phyloP scores from a whole-genome alignment of 1,140 invertebrate species.

The Maniola jurtina region DNA sequence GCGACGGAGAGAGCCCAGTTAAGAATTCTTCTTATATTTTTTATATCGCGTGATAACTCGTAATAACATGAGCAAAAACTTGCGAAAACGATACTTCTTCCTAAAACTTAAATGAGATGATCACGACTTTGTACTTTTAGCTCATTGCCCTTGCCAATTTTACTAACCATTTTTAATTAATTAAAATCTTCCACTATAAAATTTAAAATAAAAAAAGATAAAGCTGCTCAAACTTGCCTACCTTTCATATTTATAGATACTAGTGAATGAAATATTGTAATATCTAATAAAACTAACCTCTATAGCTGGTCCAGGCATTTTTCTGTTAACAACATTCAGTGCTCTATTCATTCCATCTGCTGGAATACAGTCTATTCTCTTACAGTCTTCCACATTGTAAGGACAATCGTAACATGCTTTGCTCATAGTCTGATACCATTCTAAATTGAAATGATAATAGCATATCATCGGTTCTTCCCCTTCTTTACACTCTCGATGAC shows the following conservation, averaged over 20 bases:
- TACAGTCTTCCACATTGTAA: slow-evolving; percentile 86
- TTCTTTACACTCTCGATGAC: slow-evolving; percentile 74
- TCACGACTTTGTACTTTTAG: no score
- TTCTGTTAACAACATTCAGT: slow-evolving; percentile 89
- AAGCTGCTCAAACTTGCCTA: no score
- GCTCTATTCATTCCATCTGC: slow-evolving; percentile 88
- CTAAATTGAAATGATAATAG: slow-evolving; percentile 85
- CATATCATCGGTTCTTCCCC: slow-evolving; percentile 82
- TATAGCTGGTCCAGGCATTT: slow-evolving; percentile 91
- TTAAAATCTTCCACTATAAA: no score
- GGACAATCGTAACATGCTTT: slow-evolving; percentile 94
- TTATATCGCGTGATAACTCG: no score
- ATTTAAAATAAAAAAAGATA: no score
- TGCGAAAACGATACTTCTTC: no score
- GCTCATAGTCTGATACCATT: slow-evolving; percentile 90
- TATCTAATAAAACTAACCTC: slow-evolving; percentile 79
- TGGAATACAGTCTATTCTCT: slow-evolving; percentile 87
- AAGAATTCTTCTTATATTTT: no score
- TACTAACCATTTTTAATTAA: no score
- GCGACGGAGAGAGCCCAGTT: no score
- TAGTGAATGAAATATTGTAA: not conserved
- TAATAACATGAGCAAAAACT: no score
- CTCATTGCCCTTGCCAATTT: no score
- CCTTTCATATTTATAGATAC: not conserved
- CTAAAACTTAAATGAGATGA: no score